Percentiles rank a stretch among this genome's conserved stretches.
phyloP scores from a whole-genome alignment of 2,113 vertebrate genomes.

The Pomatorhinus ruficollis region DNA sequence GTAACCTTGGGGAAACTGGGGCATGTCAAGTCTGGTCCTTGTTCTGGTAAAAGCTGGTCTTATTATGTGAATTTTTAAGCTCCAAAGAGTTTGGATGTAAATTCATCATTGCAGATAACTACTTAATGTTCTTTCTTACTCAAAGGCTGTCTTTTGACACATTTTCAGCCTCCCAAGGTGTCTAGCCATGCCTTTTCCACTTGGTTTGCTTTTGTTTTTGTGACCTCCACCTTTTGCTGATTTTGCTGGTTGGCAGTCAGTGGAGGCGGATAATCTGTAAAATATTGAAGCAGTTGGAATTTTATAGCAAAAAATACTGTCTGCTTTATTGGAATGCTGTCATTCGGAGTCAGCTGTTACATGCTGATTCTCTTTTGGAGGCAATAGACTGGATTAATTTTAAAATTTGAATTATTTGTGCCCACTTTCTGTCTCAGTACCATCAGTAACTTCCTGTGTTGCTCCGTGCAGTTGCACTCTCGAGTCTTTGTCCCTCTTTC shows the following conservation, averaged over 20 bases:
- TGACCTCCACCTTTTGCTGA: background rate
- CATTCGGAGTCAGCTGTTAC: background rate
- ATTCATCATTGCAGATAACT: background rate
- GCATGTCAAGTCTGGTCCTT: conserved; percentile 25
- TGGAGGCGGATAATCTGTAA: background rate
- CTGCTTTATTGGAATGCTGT: background rate
- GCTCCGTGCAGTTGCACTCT: background rate
- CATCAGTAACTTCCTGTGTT: background rate
- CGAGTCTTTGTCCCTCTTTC: background rate
- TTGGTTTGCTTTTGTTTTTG: background rate
- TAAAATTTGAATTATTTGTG: background rate
- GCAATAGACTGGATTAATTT: background rate
- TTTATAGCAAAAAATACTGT: background rate
- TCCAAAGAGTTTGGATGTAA: background rate
- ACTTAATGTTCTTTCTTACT: background rate
- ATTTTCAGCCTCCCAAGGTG: background rate
- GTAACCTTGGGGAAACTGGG: conserved; percentile 44
- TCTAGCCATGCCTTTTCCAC: background rate
- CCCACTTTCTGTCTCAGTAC: background rate
- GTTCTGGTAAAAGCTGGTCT: conserved; percentile 2
- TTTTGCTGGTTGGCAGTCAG: background rate
- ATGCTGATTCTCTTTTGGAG: background rate
- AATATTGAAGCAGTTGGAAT: background rate
- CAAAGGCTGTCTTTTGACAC: background rate
- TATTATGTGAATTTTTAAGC: background rate